Percentiles rank a stretch among this genome's conserved stretches.
These are phyloP conservation scores for Stomatorhinus walkeri DNA, from an alignment of 2,797 vertebrate species.

Conservation along the genomic window DNA sequence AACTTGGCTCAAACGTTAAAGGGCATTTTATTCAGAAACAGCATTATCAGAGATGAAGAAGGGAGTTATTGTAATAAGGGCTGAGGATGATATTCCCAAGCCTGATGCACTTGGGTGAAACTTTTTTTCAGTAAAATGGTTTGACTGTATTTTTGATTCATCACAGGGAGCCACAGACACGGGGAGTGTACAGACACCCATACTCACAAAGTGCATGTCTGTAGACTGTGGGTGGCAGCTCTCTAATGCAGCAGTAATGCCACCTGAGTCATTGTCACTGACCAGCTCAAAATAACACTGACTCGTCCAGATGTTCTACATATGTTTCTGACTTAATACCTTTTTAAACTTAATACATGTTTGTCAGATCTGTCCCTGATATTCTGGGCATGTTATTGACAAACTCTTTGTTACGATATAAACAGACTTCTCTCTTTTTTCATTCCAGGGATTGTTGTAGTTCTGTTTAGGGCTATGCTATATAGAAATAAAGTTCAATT, in stretches of 20 bases:
- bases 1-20: neutral
- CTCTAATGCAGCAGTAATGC: neutral
- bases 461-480: neutral
- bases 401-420: neutral
- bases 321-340: neutral
- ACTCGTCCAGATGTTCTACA: neutral
- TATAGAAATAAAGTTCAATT: neutral
- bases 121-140: neutral
- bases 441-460: neutral
- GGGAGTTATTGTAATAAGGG: neutral
- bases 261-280: neutral
- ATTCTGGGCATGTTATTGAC: neutral
- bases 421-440: neutral
- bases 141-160: neutral
- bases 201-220: neutral
- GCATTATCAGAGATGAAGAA: neutral
- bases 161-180: neutral
- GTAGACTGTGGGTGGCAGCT: neutral
- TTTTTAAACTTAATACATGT: neutral
- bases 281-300: neutral
- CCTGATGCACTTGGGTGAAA: neutral
- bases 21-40: neutral
- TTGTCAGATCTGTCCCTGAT: neutral
- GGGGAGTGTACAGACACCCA: neutral
- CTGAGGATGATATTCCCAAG: neutral